Percentiles rank a stretch among this genome's conserved stretches.
Evolutionary conservation across 2,797 vertebrate genomes (phyloP).

Genomic region (Petrocephalus schoutedeni): DNA sequence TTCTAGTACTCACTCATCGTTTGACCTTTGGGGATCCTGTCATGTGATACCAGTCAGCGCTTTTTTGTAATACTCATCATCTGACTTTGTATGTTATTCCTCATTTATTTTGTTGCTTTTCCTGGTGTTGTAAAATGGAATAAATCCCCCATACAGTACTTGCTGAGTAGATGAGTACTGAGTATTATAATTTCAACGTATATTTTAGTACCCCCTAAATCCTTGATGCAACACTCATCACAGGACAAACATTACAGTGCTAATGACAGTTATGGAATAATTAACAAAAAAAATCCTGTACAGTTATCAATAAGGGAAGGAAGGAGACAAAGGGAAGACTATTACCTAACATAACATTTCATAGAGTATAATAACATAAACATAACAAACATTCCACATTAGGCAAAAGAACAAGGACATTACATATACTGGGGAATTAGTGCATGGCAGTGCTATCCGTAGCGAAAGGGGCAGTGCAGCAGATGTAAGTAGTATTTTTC

Average conservation of each 20-base stretch:
- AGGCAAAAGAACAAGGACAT: not conserved
- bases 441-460: not conserved
- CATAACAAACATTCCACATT: not conserved
- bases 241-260: no score
- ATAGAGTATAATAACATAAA: not conserved
- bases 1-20: not conserved
- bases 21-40: not conserved
- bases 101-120: not conserved
- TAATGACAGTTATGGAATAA: not conserved
- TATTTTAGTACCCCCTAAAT: not conserved
- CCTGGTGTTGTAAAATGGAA: not conserved
- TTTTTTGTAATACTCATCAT: slow-evolving; percentile 1
- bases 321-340: not conserved
- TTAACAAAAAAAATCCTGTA: not conserved
- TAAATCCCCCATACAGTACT: not conserved
- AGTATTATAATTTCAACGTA: not conserved
- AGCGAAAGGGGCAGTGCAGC: not conserved
- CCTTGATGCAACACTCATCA: no score
- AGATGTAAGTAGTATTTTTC: not conserved
- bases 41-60: not conserved
- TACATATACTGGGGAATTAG: not conserved
- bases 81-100: not conserved
- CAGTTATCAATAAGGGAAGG: not conserved
- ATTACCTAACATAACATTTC: not conserved
- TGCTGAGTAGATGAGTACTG: not conserved